Evolutionary conservation across 2,888 invertebrate genomes (phyloP).

Genomic region (Norana najaformis): DNA sequence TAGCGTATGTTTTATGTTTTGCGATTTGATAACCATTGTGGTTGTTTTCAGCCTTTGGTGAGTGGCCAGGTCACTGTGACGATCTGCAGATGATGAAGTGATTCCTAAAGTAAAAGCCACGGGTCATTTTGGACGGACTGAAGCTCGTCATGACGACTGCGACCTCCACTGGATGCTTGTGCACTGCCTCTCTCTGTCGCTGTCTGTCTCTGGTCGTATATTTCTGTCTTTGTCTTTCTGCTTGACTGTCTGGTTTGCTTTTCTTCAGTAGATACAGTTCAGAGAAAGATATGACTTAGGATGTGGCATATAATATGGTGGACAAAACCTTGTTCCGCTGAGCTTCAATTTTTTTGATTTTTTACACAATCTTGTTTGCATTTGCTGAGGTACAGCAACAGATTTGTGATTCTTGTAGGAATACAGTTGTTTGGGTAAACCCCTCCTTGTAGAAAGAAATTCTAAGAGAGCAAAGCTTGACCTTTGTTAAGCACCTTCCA

Average conservation of each 20-base stretch:
- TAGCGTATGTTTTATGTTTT: not conserved
- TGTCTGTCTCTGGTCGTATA: not conserved
- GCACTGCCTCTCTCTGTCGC: not conserved
- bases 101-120: not conserved
- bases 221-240: not conserved
- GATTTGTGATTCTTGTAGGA: too few relatives aligned
- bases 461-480: not conserved
- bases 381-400: not conserved
- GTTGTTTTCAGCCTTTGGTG: not conserved
- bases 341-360: not conserved
- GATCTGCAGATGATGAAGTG: conserved; percentile 15
- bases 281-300: too few relatives aligned
- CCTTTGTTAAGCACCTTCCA: not conserved
- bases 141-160: not conserved
- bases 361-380: not conserved
- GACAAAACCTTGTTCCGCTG: not conserved
- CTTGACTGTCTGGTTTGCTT: not conserved
- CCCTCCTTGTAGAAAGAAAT: not conserved
- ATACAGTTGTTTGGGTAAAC: too few relatives aligned
- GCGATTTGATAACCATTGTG: not conserved
- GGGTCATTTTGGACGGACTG: conserved; percentile 17
- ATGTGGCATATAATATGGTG: not conserved
- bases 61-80: not conserved
- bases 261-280: not conserved
- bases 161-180: not conserved